Conservation (phyloP, 92 coral and sea anemone species). For the Porites rus region DNA sequence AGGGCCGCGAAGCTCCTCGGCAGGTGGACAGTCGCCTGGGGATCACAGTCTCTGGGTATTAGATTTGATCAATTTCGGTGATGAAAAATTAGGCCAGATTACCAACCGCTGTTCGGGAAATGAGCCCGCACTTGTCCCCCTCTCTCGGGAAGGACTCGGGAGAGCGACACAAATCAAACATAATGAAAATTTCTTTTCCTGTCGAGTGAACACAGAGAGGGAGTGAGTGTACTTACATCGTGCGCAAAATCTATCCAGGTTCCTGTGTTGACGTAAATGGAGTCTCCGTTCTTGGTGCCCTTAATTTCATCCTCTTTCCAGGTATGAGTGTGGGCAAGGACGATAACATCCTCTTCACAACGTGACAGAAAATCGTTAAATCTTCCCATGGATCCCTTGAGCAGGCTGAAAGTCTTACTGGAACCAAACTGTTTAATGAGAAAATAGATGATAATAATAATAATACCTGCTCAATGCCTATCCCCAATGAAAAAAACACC, state of each 20-base stretch:
- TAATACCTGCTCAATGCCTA: too few species aligned
- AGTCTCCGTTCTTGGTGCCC: slow-evolving; percentile 17
- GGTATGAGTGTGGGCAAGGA: slow-evolving; percentile 45
- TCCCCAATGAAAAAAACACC: too few species aligned
- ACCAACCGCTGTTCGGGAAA: too few species aligned
- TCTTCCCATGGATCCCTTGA: slow-evolving; percentile 44
- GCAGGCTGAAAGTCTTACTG: slow-evolving; percentile 32
- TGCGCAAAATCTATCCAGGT: slow-evolving; percentile 30
- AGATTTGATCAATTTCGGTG: too few species aligned
- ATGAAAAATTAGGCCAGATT: too few species aligned
- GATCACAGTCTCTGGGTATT: too few species aligned
- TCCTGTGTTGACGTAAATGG: slow-evolving; percentile 44
- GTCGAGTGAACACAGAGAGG: not conserved
- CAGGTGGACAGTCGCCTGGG: too few species aligned
- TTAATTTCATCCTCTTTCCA: slow-evolving; percentile 17
- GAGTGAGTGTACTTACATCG: slow-evolving; percentile 7
- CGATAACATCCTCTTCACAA: slow-evolving; percentile 55
- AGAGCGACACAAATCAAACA: not conserved
- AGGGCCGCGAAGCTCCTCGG: too few species aligned
- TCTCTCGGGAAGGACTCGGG: too few species aligned
- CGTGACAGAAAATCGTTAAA: slow-evolving; percentile 43
- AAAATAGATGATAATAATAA: too few species aligned
- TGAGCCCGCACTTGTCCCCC: too few species aligned
- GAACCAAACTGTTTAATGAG: slow-evolving; percentile 13
- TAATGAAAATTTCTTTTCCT: too few species aligned